Evolutionary conservation across 64 coral and sea anemone species (phyloP).

Genomic region (Pocillopora verrucosa): DNA sequence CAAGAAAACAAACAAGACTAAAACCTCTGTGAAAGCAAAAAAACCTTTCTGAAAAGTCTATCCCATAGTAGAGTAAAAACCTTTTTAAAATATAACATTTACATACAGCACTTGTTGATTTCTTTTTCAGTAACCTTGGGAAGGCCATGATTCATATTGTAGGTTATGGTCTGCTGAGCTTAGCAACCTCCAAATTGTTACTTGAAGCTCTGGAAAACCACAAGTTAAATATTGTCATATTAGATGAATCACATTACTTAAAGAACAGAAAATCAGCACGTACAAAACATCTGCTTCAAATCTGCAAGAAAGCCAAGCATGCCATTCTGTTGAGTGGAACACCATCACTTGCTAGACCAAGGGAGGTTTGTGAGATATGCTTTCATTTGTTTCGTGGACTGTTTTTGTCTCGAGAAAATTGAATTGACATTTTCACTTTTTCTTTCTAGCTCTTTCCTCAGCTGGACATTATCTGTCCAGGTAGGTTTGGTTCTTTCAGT

Average conservation of each 20-base stretch:
- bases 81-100: neutral
- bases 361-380: constrained; percentile 60
- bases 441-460: constrained; percentile 83
- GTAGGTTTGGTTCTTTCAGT: constrained; percentile 71
- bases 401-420: too few relatives aligned
- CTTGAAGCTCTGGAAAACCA: constrained; percentile 75
- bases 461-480: constrained; percentile 82
- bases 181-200: constrained; percentile 59
- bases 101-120: neutral
- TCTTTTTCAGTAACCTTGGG: constrained; percentile 70
- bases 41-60: too few relatives aligned
- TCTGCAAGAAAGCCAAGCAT: constrained; percentile 76
- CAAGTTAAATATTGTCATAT: constrained; percentile 74
- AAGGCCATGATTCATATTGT: constrained; percentile 75
- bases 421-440: neutral
- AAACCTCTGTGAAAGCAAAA: too few relatives aligned
- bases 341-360: constrained; percentile 90
- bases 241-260: constrained; percentile 96
- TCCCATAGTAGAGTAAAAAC: too few relatives aligned
- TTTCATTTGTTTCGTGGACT: too few relatives aligned
- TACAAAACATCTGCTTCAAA: constrained; percentile 75
- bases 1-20: too few relatives aligned
- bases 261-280: constrained; percentile 72
- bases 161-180: constrained; percentile 78
- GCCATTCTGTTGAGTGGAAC: constrained; percentile 89